Percentiles rank a stretch among this genome's conserved stretches.
Evolutionary conservation across 1,140 invertebrate genomes (phyloP).

Genomic region (Charaxes varanes): DNA sequence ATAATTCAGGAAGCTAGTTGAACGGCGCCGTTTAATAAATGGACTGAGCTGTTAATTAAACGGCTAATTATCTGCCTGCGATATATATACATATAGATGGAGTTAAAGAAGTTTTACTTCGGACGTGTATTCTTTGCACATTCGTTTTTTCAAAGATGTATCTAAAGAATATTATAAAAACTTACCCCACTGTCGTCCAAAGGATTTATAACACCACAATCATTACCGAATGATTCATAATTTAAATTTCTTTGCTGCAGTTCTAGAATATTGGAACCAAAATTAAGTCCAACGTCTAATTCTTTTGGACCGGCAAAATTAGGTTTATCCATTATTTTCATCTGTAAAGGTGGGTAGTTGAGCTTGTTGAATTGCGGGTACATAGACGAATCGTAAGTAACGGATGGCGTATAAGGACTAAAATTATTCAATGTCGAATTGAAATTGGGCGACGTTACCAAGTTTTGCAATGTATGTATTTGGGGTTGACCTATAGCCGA

Average conservation of each 20-base stretch:
- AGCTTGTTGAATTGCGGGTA: conserved; percentile 59
- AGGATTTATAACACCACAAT: conserved; percentile 23
- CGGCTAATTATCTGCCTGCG: too few species aligned
- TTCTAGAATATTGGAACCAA: conserved; percentile 31
- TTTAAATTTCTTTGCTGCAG: conserved; percentile 37
- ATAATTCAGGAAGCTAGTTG: too few species aligned
- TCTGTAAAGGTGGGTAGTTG: conserved; percentile 35
- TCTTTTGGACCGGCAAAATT: conserved; percentile 32
- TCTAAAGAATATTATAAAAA: conserved; percentile 2
- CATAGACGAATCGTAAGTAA: conserved; percentile 54
- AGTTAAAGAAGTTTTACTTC: too few species aligned
- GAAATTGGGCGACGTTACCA: conserved; percentile 45
- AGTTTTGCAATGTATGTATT: conserved; percentile 39
- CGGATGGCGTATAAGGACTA: conserved; percentile 29
- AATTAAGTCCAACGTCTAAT: conserved; percentile 30
- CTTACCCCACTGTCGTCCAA: conserved; percentile 37
- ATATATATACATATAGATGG: too few species aligned
- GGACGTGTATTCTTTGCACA: too few species aligned
- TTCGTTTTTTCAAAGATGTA: too few species aligned
- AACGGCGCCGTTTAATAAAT: too few species aligned
- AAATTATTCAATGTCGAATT: conserved; percentile 38
- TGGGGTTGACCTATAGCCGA: conserved; percentile 41
- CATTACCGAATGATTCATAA: conserved; percentile 29
- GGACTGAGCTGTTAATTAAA: too few species aligned
- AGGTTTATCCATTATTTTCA: conserved; percentile 37